Conservation (phyloP, 2,888 invertebrate genomes). For the Vandiemenella viatica region DNA sequence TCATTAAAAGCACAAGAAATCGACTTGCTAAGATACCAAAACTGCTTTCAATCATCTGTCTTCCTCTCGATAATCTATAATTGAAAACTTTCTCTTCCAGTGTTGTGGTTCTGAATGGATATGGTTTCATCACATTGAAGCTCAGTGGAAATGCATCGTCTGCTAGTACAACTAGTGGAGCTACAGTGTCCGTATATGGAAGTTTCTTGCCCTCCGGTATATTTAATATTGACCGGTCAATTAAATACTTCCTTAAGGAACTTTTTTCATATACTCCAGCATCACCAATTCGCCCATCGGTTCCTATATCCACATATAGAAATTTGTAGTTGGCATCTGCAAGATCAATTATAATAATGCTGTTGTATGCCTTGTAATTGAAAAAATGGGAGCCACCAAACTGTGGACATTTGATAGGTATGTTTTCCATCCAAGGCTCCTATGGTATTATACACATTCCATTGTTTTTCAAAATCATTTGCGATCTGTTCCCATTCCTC, state of each 20-base stretch:
- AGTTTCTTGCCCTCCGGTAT: constrained; percentile 3
- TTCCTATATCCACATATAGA: constrained; percentile 18
- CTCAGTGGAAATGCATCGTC: constrained; percentile 10
- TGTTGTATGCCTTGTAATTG: constrained; percentile 16
- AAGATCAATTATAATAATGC: constrained; percentile 9
- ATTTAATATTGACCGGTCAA: constrained; percentile 5
- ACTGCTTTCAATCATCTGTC: constrained; percentile 12
- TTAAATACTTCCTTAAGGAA: constrained; percentile 1
- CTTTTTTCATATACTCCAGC: constrained; percentile 13
- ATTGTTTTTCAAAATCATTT: constrained; percentile 10
- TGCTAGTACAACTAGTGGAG: constrained; percentile 8
- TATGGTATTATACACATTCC: constrained; percentile 13
- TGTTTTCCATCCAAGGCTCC: constrained; percentile 19
- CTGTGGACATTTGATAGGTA: constrained; percentile 14
- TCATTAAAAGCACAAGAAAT: constrained; percentile 14
- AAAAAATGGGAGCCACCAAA: constrained; percentile 14
- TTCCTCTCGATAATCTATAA: constrained; percentile 11
- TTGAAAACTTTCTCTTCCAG: constrained; percentile 13
- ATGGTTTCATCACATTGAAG: constrained; percentile 9
- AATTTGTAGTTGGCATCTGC: constrained; percentile 18
- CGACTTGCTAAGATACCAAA: constrained; percentile 16
- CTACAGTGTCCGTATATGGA: constrained; percentile 1
- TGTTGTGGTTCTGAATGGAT: constrained; percentile 1
- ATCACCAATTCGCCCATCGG: constrained; percentile 18
- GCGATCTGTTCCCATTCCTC: constrained; percentile 7